Percentiles rank a stretch among this genome's conserved stretches.
These are phyloP conservation scores for Drosophila repleta DNA, from an alignment of 1,140 invertebrate species.

Conservation along the genomic window DNA sequence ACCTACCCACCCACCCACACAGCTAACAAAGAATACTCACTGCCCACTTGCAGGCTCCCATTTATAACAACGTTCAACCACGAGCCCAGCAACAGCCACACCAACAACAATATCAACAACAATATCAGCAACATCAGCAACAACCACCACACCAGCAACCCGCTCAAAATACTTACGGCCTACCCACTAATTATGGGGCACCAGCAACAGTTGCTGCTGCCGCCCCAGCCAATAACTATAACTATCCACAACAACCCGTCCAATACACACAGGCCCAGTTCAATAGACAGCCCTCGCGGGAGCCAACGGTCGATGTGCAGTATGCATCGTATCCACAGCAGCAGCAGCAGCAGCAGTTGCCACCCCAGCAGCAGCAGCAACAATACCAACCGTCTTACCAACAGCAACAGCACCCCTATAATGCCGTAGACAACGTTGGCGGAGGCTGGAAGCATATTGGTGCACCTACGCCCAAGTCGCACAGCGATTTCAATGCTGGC, in stretches of 20 bases:
- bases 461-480: constrained; percentile 62
- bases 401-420: constrained; percentile 36
- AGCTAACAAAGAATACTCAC: constrained; percentile 54
- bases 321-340: constrained; percentile 21
- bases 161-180: constrained; percentile 35
- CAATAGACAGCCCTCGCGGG: constrained; percentile 68
- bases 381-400: constrained; percentile 7
- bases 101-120: constrained; percentile 35
- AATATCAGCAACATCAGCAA: constrained; percentile 36
- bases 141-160: constrained; percentile 28
- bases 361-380: constrained; percentile 11
- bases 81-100: constrained; percentile 47
- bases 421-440: constrained; percentile 36
- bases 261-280: constrained; percentile 80
- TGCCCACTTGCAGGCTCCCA: constrained; percentile 75
- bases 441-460: constrained; percentile 76
- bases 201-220: constrained; percentile 41
- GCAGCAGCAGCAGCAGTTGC: constrained; percentile 38
- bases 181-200: constrained; percentile 39
- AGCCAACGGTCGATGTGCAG: constrained; percentile 37
- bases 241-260: constrained; percentile 62
- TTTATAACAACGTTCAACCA: constrained; percentile 79
- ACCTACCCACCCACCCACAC: constrained; percentile 7
- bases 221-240: constrained; percentile 46
- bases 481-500: constrained; percentile 43